Evolutionary conservation across 2,888 invertebrate genomes (phyloP).

Genomic region (Lasioglossum vierecki): DNA sequence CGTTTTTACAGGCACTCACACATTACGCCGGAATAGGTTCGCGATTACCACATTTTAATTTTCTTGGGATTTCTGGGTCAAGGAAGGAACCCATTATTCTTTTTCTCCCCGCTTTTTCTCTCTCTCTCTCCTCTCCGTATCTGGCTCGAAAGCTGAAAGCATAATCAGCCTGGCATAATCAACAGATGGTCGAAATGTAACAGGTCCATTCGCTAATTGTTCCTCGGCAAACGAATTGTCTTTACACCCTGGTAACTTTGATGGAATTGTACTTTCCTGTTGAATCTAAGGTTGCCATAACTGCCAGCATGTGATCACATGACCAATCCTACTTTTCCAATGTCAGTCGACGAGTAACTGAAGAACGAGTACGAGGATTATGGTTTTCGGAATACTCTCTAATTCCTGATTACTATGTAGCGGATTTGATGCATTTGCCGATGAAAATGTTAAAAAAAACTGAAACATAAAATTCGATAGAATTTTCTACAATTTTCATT

Average conservation of each 20-base stretch:
- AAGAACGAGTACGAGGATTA: background rate
- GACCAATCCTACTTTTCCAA: background rate
- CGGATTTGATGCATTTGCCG: too few relatives aligned
- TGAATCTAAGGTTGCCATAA: background rate
- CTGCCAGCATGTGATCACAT: background rate
- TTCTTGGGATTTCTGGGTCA: conserved; percentile 54
- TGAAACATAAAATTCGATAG: too few relatives aligned
- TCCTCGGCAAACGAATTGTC: background rate
- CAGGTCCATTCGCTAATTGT: conserved; percentile 5
- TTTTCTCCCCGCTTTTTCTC: background rate
- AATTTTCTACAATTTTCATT: too few relatives aligned
- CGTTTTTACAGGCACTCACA: conserved; percentile 35
- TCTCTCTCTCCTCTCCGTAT: background rate
- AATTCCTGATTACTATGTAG: too few relatives aligned
- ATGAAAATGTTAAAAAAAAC: too few relatives aligned
- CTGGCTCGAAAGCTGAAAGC: conserved; percentile 32
- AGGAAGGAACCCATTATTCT: conserved; percentile 20
- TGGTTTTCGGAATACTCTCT: too few relatives aligned
- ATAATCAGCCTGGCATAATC: conserved; percentile 14
- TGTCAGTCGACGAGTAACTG: background rate
- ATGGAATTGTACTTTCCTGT: background rate
- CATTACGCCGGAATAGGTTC: conserved; percentile 43
- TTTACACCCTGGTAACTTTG: background rate
- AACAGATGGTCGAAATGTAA: conserved; percentile 16
- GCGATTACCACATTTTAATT: conserved; percentile 64